Conservation (phyloP, 1,140 invertebrate species). For the Microplitis demolitor region DNA sequence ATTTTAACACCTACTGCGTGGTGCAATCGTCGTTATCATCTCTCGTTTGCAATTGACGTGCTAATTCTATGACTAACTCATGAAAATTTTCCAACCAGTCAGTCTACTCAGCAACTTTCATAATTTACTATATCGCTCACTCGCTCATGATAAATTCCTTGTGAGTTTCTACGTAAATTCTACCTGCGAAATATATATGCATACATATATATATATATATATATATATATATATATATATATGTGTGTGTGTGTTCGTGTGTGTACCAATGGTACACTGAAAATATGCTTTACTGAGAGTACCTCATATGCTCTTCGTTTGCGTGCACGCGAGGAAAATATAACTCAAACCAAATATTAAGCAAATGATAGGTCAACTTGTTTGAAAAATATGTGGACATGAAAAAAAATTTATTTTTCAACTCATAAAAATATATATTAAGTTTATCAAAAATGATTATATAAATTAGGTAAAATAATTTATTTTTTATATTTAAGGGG, state of each 20-base stretch:
- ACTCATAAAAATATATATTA: no score
- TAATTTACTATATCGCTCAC: conserved; percentile 19
- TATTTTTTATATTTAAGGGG: no score
- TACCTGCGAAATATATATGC: not conserved
- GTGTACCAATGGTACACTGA: not conserved
- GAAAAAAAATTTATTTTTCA: no score
- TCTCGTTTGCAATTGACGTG: conserved; percentile 24
- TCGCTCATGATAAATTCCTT: conserved; percentile 26
- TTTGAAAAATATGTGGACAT: no score
- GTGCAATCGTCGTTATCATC: not conserved
- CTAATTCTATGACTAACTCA: conserved; percentile 8
- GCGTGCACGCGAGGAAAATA: not conserved
- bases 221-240: not conserved
- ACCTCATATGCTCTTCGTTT: not conserved
- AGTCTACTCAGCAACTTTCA: conserved; percentile 9
- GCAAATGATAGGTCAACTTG: not conserved
- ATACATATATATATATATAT: not conserved
- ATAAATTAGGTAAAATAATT: no score
- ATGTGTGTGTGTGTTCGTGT: not conserved
- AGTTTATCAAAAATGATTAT: no score
- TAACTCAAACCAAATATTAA: conserved; percentile 3
- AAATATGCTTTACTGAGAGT: conserved; percentile 17
- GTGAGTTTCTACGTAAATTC: conserved; percentile 14
- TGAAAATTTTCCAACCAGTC: not conserved
- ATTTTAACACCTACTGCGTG: not conserved